Conservation (phyloP, 2,888 invertebrate species). For the Caprella mutica region DNA sequence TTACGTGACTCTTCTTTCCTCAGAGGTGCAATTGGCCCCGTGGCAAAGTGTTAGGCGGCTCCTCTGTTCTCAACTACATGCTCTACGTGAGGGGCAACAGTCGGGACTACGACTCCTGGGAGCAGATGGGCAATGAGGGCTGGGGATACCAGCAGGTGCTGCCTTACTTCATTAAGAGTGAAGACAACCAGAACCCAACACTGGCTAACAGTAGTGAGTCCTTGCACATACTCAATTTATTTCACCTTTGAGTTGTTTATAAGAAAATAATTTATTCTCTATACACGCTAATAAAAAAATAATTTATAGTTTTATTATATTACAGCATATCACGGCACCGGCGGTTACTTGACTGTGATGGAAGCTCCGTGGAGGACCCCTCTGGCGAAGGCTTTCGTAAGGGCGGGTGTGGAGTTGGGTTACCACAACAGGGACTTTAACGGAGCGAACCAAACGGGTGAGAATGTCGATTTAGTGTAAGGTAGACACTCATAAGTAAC, state of each 20-base stretch:
- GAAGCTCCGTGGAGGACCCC: conserved; percentile 81
- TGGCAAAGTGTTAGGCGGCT: conserved; percentile 76
- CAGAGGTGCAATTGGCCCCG: conserved; percentile 75
- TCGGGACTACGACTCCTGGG: conserved; percentile 78
- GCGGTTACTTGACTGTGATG: conserved; percentile 64
- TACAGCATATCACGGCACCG: conserved; percentile 43
- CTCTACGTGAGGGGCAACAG: too few relatives aligned
- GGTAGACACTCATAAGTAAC: neutral
- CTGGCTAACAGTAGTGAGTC: conserved; percentile 48
- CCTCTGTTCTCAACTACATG: too few relatives aligned
- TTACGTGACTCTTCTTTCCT: neutral
- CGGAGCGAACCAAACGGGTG: conserved; percentile 64
- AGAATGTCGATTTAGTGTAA: neutral
- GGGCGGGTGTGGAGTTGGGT: conserved; percentile 70
- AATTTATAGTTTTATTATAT: neutral
- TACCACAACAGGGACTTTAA: conserved; percentile 77
- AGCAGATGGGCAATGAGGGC: conserved; percentile 66
- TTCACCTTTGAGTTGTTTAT: neutral
- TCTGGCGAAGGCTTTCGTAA: conserved; percentile 64
- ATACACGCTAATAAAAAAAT: neutral
- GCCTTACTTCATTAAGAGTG: conserved; percentile 67
- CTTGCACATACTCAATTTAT: neutral
- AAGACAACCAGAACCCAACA: conserved; percentile 79
- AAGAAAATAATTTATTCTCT: neutral
- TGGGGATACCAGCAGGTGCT: conserved; percentile 74